phyloP scores from a whole-genome alignment of 2,888 invertebrate species.

The Polyommatus iphigenia region DNA sequence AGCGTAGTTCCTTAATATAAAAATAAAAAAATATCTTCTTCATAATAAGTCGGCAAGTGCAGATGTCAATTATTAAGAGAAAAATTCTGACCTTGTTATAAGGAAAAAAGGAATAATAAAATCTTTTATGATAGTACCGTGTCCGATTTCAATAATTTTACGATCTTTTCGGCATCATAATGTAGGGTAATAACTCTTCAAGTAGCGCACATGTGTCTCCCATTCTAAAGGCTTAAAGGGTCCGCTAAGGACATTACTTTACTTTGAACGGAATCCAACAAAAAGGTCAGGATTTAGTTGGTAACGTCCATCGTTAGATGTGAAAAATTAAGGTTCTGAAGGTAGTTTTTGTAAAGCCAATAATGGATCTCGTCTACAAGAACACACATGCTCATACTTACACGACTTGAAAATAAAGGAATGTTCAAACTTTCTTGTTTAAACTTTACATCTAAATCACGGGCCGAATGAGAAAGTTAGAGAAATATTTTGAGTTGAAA shows the following conservation, averaged over 20 bases:
- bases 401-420: too few relatives aligned
- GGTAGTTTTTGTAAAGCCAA: conserved; percentile 7
- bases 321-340: conserved; percentile 28
- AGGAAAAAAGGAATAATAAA: neutral
- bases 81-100: neutral
- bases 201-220: conserved; percentile 57
- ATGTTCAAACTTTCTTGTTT: too few relatives aligned
- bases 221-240: conserved; percentile 53
- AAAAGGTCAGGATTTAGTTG: conserved; percentile 56
- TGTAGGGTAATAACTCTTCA: conserved; percentile 57
- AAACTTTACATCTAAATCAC: too few relatives aligned
- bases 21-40: too few relatives aligned
- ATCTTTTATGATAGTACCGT: conserved; percentile 33
- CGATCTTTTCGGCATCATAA: conserved; percentile 48
- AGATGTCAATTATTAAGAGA: neutral
- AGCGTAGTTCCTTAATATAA: neutral
- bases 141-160: conserved; percentile 40
- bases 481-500: too few relatives aligned
- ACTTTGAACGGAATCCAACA: conserved; percentile 46
- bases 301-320: conserved; percentile 46
- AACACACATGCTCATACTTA: neutral
- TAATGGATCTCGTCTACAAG: neutral
- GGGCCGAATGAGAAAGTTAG: too few relatives aligned
- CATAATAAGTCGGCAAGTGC: neutral
- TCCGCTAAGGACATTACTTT: conserved; percentile 49